These are phyloP conservation scores for Cerastoderma edule DNA, from an alignment of 2,888 invertebrate species.

Conservation along the genomic window DNA sequence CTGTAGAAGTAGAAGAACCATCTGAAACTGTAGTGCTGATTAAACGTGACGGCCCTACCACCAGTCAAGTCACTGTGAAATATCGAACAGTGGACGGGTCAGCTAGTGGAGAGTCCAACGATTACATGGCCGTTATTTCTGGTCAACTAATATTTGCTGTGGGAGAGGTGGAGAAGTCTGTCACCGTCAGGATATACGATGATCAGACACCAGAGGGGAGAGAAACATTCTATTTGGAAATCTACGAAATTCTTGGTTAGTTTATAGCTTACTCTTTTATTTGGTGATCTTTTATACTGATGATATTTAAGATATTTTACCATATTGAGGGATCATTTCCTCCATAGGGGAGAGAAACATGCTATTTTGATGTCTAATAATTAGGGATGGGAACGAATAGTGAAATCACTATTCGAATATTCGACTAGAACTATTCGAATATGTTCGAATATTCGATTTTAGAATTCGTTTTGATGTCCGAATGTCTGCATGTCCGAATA, in stretches of 20 bases:
- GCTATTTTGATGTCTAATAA: too few relatives aligned
- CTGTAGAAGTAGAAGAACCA: conserved; percentile 67
- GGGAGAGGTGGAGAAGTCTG: conserved; percentile 70
- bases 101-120: conserved; percentile 67
- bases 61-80: conserved; percentile 62
- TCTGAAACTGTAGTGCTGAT: conserved; percentile 69
- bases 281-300: too few relatives aligned
- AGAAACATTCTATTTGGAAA: conserved; percentile 78
- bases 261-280: neutral
- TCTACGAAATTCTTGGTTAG: conserved; percentile 80
- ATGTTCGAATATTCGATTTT: too few relatives aligned
- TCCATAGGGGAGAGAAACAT: too few relatives aligned
- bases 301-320: too few relatives aligned
- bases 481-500: too few relatives aligned
- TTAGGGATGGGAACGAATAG: too few relatives aligned
- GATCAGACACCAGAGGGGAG: conserved; percentile 78
- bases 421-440: too few relatives aligned
- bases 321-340: too few relatives aligned
- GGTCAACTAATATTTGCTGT: conserved; percentile 70
- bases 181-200: conserved; percentile 73
- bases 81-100: conserved; percentile 78
- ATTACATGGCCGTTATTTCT: conserved; percentile 67
- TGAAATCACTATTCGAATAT: too few relatives aligned
- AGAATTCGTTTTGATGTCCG: too few relatives aligned
- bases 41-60: conserved; percentile 70